phyloP scores from a whole-genome alignment of 1,140 invertebrate genomes.

The Diorhabda carinulata region DNA sequence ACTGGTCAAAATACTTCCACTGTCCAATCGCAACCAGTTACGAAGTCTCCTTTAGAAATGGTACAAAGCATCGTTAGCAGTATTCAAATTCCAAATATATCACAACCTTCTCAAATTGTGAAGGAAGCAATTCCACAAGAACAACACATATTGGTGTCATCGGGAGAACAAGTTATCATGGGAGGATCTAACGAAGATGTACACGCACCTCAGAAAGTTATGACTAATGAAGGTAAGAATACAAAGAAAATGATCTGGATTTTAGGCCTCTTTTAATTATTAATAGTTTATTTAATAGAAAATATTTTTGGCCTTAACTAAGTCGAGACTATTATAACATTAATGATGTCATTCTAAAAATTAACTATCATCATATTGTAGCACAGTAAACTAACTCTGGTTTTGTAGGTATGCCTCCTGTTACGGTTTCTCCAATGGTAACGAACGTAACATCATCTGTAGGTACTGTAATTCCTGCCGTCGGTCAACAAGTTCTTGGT shows the following conservation, averaged over 20 bases:
- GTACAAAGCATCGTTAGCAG: slow-evolving; percentile 76
- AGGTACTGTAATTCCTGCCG: slow-evolving; percentile 61
- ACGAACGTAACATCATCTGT: slow-evolving; percentile 67
- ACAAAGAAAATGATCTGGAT: too few species aligned
- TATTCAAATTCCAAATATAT: slow-evolving; percentile 59
- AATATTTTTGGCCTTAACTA: too few species aligned
- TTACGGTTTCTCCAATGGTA: slow-evolving; percentile 63
- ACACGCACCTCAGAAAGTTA: slow-evolving; percentile 57
- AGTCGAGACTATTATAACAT: too few species aligned
- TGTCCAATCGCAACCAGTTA: slow-evolving; percentile 43
- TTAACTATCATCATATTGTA: too few species aligned
- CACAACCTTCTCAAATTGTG: background rate
- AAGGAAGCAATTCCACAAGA: background rate
- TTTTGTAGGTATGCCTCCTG: slow-evolving; percentile 58
- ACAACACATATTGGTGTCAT: slow-evolving; percentile 66
- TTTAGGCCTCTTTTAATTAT: too few species aligned
- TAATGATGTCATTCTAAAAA: too few species aligned
- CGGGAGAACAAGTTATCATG: slow-evolving; percentile 70
- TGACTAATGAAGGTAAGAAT: slow-evolving; percentile 47
- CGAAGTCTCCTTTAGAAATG: slow-evolving; percentile 74
- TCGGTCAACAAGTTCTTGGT: slow-evolving; percentile 61
- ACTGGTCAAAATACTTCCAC: slow-evolving; percentile 49
- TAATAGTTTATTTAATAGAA: too few species aligned
- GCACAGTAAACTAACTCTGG: background rate
- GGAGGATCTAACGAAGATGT: slow-evolving; percentile 44